Evolutionary conservation across 1,140 invertebrate species (phyloP).

Genomic region (Copidosoma floridanum): DNA sequence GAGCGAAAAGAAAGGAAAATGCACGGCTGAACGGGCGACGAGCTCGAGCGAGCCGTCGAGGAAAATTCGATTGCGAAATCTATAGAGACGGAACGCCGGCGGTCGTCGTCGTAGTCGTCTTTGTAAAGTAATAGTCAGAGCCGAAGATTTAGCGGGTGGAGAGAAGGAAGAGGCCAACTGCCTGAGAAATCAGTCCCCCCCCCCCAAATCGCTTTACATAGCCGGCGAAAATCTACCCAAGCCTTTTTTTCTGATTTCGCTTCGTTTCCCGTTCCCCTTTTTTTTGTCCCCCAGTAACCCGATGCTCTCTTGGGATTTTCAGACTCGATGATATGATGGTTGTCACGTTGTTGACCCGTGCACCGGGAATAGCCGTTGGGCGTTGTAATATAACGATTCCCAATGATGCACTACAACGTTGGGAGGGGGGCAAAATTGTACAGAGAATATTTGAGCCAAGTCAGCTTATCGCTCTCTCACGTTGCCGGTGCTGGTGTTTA

Average conservation of each 20-base stretch:
- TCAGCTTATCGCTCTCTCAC: conserved; percentile 34
- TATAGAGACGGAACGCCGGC: too few species aligned
- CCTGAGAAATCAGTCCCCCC: conserved; percentile 43
- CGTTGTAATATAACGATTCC: too few species aligned
- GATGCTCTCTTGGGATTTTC: too few species aligned
- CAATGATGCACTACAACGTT: too few species aligned
- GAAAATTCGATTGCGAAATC: conserved; percentile 27
- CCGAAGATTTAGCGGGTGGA: background rate
- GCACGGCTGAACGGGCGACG: background rate
- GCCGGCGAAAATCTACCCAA: conserved; percentile 32
- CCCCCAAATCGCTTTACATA: conserved; percentile 45
- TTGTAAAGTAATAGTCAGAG: conserved; percentile 26
- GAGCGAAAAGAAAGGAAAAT: background rate
- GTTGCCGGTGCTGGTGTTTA: conserved; percentile 13
- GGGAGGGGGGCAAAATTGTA: too few species aligned
- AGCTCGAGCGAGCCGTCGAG: background rate
- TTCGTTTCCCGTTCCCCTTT: background rate
- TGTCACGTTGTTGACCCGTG: too few species aligned
- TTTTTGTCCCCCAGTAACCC: background rate
- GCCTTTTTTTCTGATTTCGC: background rate
- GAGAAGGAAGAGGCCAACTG: conserved; percentile 31
- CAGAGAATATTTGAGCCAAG: conserved; percentile 15
- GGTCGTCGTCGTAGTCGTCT: conserved; percentile 29
- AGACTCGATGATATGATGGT: too few species aligned
- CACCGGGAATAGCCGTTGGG: too few species aligned